Evolutionary conservation across 1,140 invertebrate genomes (phyloP).

Genomic region (Parasteatoda tepidariorum): DNA sequence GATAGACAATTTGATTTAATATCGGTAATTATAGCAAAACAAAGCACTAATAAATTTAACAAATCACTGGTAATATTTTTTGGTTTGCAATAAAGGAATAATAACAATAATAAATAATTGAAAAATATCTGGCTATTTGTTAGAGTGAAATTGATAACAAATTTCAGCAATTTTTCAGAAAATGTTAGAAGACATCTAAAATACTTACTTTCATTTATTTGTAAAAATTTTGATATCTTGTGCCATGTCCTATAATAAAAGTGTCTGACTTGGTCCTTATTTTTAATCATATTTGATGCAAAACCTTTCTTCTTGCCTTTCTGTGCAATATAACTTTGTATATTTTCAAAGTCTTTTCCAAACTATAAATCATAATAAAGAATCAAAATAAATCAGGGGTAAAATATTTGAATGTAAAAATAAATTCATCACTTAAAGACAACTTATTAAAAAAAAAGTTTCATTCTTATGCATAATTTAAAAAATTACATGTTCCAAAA

Average conservation of each 20-base stretch:
- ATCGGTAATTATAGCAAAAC: too few relatives aligned
- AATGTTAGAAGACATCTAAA: not conserved
- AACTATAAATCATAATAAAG: constrained; percentile 73
- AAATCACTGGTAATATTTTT: too few relatives aligned
- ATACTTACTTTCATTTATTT: constrained; percentile 83
- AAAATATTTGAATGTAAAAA: not conserved
- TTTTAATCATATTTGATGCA: constrained; percentile 76
- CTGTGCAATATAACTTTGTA: constrained; percentile 83
- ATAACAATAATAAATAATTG: too few relatives aligned
- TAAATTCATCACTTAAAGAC: too few relatives aligned
- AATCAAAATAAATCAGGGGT: constrained; percentile 13
- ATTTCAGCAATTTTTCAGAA: too few relatives aligned
- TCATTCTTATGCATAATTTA: not conserved
- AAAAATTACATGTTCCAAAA: not conserved
- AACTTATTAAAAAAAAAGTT: not conserved
- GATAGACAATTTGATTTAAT: too few relatives aligned
- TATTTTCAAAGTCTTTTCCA: constrained; percentile 95
- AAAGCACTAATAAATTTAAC: too few relatives aligned
- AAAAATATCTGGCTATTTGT: too few relatives aligned
- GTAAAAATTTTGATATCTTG: constrained; percentile 91
- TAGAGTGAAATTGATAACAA: too few relatives aligned
- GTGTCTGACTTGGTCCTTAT: constrained; percentile 93
- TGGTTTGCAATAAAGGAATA: too few relatives aligned
- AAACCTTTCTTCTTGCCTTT: constrained; percentile 84
- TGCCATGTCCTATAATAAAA: constrained; percentile 96